Conservation (phyloP, 2,888 invertebrate genomes). For the Aplocera efformata region DNA sequence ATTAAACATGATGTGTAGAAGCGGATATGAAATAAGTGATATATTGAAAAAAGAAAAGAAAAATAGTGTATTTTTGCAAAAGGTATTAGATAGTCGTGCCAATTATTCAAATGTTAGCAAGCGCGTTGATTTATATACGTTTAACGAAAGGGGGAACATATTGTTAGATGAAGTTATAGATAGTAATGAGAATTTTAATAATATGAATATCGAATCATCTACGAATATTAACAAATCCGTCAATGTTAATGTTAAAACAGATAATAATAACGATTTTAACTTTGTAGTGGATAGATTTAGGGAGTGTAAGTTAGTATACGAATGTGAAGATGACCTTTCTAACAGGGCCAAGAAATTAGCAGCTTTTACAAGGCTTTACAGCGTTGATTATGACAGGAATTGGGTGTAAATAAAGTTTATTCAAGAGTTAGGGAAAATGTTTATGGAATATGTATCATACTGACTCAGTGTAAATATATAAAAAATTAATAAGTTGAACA, state of each 20-base stretch:
- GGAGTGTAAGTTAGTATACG: slow-evolving; percentile 26
- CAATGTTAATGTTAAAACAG: slow-evolving; percentile 1
- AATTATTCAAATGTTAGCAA: slow-evolving; percentile 5
- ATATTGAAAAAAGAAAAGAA: slow-evolving; percentile 13
- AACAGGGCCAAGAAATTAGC: slow-evolving; percentile 41
- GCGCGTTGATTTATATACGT: slow-evolving; percentile 3
- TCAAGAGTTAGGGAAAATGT: not conserved
- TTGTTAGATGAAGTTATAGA: slow-evolving; percentile 7
- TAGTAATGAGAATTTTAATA: slow-evolving; percentile 6
- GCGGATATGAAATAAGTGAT: slow-evolving; percentile 12
- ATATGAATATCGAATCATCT: not conserved
- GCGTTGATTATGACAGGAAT: slow-evolving; percentile 36
- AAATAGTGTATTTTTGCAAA: slow-evolving; percentile 20
- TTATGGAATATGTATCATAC: too few relatives aligned
- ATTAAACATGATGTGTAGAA: slow-evolving; percentile 17
- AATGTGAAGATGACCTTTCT: slow-evolving; percentile 37
- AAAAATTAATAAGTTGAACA: not conserved
- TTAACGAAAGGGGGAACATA: slow-evolving; percentile 7
- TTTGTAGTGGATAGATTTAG: slow-evolving; percentile 22
- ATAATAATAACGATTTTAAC: slow-evolving; percentile 17
- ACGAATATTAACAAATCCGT: slow-evolving; percentile 5
- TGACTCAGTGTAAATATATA: too few relatives aligned
- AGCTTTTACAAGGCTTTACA: slow-evolving; percentile 35
- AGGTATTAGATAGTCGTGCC: slow-evolving; percentile 12
- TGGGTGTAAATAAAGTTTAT: slow-evolving; percentile 22